Evolutionary conservation across 1,140 invertebrate species (phyloP), one percentile per base, ranked within the genome.

Genomic region (Pogonus chalceus): DNA sequence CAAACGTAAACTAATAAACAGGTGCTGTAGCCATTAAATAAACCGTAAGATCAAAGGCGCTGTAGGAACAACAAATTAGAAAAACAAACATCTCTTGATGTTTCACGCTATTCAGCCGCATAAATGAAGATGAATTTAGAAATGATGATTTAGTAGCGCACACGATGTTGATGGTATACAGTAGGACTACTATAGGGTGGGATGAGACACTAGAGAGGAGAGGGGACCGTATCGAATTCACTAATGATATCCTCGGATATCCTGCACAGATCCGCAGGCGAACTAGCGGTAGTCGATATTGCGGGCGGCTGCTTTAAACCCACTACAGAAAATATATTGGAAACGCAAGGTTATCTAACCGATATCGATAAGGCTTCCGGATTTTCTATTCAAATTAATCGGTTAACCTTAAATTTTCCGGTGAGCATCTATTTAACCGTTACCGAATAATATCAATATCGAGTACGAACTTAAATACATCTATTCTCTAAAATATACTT

Each of bases 1-100:
- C 37, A 43, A 43, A 43, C 37, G 37, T 43, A 43, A 43, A 43
- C 37, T 43, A 43, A 43, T 43, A 43, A 43, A 43, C 37, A 43
- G 37, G 37, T 43, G 37, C 9, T 18, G 37, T 3, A 7, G 37
- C 37, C 37, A 43, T 43, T 43, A 43, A 43, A 43, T 43, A 43
- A 43, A 43, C 37, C 37, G 37, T 43, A 43, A 43, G 37, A 43
- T 43, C 37, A 43, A 43, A 43, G 37, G 37, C n/a, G 37, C 7
- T 10, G 37, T 10, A 12, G 37, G 18, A 43, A 43, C 37, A 43
- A 43, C 37, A 43, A 43, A 43, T 43, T 43, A 43, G 37, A 43
- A 43, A 43, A 43, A 43, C 37, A 43, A 43, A 43, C 18, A 43
- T 43, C 37, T 43, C 37, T 43, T 43, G 37, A 43, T 43, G 37